phyloP scores from a whole-genome alignment of 2,113 vertebrate species.

The Arothron firmamentum region DNA sequence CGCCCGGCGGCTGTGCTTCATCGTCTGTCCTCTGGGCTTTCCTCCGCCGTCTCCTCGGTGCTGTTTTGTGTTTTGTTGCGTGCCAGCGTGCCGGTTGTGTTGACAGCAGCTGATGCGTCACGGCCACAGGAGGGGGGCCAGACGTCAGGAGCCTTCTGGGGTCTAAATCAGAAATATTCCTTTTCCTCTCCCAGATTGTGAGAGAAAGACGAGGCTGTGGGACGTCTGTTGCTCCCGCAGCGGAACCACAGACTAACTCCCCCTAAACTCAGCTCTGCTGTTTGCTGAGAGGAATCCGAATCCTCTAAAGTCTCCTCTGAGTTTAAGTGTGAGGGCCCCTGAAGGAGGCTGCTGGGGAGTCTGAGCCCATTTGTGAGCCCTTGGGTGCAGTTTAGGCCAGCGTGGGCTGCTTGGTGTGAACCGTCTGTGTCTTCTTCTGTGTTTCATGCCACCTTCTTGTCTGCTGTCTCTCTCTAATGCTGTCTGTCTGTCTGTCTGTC shows the following conservation, averaged over 20 bases:
- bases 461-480: conserved; percentile 63
- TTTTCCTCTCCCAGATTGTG: neutral
- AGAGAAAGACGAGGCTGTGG: neutral
- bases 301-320: conserved; percentile 3
- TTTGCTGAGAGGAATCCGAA: neutral
- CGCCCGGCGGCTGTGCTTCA: neutral
- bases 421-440: conserved; percentile 9
- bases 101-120: neutral
- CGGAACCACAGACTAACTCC: conserved; percentile 22
- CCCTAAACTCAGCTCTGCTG: conserved; percentile 3
- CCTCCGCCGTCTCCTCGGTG: too few species aligned
- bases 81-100: too few species aligned
- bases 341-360: neutral
- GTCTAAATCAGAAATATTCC: conserved; percentile 1
- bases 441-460: conserved; percentile 41
- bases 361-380: neutral
- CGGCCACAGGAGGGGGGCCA: conserved; percentile 18
- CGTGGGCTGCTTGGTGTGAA: neutral
- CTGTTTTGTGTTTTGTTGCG: too few species aligned
- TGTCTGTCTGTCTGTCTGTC: conserved; percentile 45
- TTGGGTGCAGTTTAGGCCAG: too few species aligned
- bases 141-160: conserved; percentile 1
- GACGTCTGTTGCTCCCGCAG: conserved; percentile 30
- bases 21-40: conserved; percentile 2
- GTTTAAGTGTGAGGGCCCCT: neutral